Evolutionary conservation across 2,797 vertebrate species (phyloP).

Genomic region (Propithecus perrieri): DNA sequence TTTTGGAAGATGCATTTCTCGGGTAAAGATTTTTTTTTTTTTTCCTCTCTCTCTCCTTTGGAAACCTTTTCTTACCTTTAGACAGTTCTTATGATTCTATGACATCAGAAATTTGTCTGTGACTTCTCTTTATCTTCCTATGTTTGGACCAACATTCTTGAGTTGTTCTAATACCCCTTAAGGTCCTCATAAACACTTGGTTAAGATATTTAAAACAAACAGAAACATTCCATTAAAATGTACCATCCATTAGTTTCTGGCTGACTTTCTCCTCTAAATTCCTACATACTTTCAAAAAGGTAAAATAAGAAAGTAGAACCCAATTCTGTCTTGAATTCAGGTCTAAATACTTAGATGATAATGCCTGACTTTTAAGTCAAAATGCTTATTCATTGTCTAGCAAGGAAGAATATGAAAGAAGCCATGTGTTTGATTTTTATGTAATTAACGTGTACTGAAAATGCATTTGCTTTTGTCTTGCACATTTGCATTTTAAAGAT

Average conservation of each 20-base stretch:
- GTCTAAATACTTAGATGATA: slow-evolving; percentile 14
- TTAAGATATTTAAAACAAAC: slow-evolving; percentile 11
- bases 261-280: background rate
- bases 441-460: slow-evolving; percentile 11
- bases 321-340: background rate
- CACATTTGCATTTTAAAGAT: slow-evolving; percentile 40
- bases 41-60: background rate
- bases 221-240: background rate
- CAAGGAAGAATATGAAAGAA: background rate
- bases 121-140: background rate
- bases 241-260: background rate
- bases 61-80: background rate
- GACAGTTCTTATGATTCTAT: background rate
- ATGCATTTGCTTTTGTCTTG: slow-evolving; percentile 13
- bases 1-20: background rate
- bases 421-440: background rate
- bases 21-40: background rate
- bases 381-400: background rate
- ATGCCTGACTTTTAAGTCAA: slow-evolving; percentile 9
- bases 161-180: background rate
- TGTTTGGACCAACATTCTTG: background rate
- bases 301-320: background rate
- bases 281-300: background rate
- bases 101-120: background rate
- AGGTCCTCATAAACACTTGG: background rate